Evolutionary conservation across 2,888 invertebrate species (phyloP).

Genomic region (Minunthozetes semirufus): DNA sequence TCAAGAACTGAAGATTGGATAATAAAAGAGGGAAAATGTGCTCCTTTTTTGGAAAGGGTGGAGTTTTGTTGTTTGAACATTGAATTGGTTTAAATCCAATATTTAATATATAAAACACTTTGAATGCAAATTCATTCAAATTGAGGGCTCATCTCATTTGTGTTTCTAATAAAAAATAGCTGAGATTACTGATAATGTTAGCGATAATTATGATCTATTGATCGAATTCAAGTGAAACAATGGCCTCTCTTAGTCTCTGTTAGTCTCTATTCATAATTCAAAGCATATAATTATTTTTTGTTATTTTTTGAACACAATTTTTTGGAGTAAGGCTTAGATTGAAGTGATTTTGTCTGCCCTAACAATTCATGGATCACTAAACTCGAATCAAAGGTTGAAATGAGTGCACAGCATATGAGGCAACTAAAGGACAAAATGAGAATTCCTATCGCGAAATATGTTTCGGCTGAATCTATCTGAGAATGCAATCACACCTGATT

Average conservation of each 20-base stretch:
- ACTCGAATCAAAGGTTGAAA: constrained; percentile 23
- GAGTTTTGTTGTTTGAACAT: neutral
- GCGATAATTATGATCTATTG: constrained; percentile 29
- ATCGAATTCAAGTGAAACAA: constrained; percentile 15
- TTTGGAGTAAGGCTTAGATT: neutral
- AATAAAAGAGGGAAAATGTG: neutral
- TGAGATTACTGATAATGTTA: constrained; percentile 4
- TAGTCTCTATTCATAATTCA: constrained; percentile 3
- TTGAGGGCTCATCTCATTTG: constrained; percentile 18
- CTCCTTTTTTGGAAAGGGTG: constrained; percentile 3
- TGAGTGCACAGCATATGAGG: neutral
- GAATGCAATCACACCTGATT: constrained; percentile 26
- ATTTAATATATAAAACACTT: neutral
- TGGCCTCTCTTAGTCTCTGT: no score
- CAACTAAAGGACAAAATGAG: constrained; percentile 12
- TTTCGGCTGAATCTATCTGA: constrained; percentile 7
- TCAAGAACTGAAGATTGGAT: neutral
- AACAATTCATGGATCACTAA: constrained; percentile 33
- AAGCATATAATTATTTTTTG: constrained; percentile 28
- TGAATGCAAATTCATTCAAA: neutral
- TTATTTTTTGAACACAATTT: neutral
- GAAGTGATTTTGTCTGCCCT: constrained; percentile 3
- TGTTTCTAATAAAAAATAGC: neutral
- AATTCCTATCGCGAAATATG: neutral
- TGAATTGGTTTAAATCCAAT: no score